These are phyloP conservation scores for Epicauta chinensis DNA, from an alignment of 1,140 invertebrate genomes.

Conservation along the genomic window DNA sequence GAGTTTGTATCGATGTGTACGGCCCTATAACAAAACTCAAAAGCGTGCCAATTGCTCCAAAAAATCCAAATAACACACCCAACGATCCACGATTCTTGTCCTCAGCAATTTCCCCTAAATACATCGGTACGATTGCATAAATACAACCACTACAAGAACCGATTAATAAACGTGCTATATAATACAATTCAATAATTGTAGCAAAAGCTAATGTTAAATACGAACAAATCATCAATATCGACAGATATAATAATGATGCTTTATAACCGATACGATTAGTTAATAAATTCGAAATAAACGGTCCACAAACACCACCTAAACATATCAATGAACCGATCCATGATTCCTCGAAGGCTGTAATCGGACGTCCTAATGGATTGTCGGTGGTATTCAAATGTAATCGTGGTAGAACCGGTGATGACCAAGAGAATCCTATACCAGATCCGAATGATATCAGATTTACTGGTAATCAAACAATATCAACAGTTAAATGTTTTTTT, in stretches of 20 bases:
- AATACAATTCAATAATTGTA: conserved; percentile 35
- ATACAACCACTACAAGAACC: conserved; percentile 44
- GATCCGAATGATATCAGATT: conserved; percentile 58
- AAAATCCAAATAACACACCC: conserved; percentile 20
- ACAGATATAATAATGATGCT: conserved; percentile 37
- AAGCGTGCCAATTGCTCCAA: conserved; percentile 17
- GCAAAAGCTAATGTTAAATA: conserved; percentile 42
- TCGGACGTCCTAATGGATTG: conserved; percentile 31
- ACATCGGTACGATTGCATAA: conserved; percentile 46
- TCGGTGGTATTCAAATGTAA: conserved; percentile 37
- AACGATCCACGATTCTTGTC: conserved; percentile 21
- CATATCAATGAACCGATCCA: conserved; percentile 78
- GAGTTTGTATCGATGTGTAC: conserved; percentile 47
- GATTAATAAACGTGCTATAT: conserved; percentile 40
- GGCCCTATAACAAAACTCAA: conserved; percentile 53
- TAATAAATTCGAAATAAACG: conserved; percentile 50
- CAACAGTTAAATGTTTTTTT: no score
- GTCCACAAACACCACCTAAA: conserved; percentile 63
- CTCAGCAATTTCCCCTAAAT: conserved; percentile 47
- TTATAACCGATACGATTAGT: conserved; percentile 56
- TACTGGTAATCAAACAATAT: no score
- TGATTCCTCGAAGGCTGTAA: conserved; percentile 51
- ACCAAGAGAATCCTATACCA: conserved; percentile 65
- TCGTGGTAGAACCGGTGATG: conserved; percentile 59
- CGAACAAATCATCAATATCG: conserved; percentile 39